Percentiles rank a stretch among this genome's conserved stretches.
These are phyloP conservation scores for Drosophila willistoni DNA, from an alignment of 1,140 invertebrate species.

Conservation along the genomic window DNA sequence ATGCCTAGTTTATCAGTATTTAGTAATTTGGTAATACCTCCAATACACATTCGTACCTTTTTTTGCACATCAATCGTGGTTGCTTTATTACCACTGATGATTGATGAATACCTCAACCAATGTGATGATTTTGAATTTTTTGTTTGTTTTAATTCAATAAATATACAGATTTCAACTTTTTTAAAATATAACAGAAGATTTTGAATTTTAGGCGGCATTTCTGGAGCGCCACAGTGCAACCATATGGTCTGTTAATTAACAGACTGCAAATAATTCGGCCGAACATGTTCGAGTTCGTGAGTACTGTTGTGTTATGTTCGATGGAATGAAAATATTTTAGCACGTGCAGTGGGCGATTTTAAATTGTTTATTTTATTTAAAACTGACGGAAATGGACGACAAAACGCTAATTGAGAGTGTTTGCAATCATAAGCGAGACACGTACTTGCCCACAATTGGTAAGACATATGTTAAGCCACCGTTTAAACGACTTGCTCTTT, in stretches of 20 bases:
- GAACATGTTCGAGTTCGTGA: neutral
- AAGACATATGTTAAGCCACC: constrained; percentile 14
- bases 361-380: constrained; percentile 18
- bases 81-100: neutral
- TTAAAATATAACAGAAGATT: neutral
- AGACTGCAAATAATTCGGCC: neutral
- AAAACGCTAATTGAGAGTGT: constrained; percentile 55
- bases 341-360: constrained; percentile 40
- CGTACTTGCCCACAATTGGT: constrained; percentile 52
- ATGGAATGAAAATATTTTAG: neutral
- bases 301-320: neutral
- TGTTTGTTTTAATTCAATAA: neutral
- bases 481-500: neutral
- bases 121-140: neutral
- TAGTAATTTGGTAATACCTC: neutral
- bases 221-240: too few species aligned
- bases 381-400: constrained; percentile 54
- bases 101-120: neutral
- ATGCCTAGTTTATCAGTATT: constrained; percentile 18
- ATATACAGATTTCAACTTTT: neutral
- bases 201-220: neutral
- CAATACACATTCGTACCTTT: neutral
- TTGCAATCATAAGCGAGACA: constrained; percentile 31
- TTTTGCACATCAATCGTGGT: neutral
- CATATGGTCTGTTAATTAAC: neutral